Base-by-base conservation (phyloP, 2,113 vertebrate species). In the Casuarius casuarius region DNA sequence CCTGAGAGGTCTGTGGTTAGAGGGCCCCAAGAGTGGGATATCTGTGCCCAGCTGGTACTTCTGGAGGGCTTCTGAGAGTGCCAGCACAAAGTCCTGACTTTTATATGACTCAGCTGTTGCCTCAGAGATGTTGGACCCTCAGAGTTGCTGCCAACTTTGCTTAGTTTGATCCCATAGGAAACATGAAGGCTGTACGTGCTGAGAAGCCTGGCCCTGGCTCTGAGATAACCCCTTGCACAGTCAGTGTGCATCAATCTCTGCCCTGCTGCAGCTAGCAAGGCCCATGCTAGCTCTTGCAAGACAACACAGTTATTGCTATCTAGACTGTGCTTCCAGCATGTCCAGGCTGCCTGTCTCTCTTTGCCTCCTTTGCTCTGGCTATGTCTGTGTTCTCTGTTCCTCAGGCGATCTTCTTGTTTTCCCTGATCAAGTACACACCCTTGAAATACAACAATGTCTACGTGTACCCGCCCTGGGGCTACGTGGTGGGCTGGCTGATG, bases 401-500 rank as follows among this genome's bases (percentile, higher is more conserved):
- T 33, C 86, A 99, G 99, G 98, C 98, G 0, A 98, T 98, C 7
- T 99, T 99, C 97, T 95, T 99, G 42, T 99, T 99, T 97, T 99
- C 99, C 52, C 95, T 99, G 95, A 99, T 98, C 95, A 99, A 99
- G 96, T 99, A 99, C 92, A 98, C 97, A 3, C 99, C 99, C 14
- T 97, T 99, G 88, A 99, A 98, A 78, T 99, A 99, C 97, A 99
- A 99, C 96, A 99, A 98, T 7, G 95, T 97, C 83, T 99, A 99
- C 0, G 93, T 98, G 67, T 99, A 99, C 96, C 99, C 99, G 0
- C 80, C 97, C 68, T 99, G 99, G 99, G 99, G 98, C 7, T 98
- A 99, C 2, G 28, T 56, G 62, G 91, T 99, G 2, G 99, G 99
- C 93, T 99, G 99, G 99, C 66, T 99, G 84, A 98, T 99, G 65